These are phyloP conservation scores for Leptinotarsa lineolata DNA, from an alignment of 1,140 invertebrate species.

Conservation along the genomic window DNA sequence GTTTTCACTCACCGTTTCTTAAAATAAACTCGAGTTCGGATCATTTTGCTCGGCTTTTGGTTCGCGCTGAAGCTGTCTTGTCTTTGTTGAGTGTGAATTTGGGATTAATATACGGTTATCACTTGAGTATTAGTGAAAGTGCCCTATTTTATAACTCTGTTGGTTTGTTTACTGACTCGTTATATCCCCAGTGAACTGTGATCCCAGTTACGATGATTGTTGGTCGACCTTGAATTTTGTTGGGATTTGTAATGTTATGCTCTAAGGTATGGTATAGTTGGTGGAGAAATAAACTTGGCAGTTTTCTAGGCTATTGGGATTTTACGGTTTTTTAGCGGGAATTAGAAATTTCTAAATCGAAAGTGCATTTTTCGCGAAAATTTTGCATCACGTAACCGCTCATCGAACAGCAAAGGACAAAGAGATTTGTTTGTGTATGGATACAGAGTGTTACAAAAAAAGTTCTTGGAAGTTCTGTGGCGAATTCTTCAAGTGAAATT, in stretches of 20 bases:
- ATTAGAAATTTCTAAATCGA: no score
- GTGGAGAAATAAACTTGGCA: not conserved
- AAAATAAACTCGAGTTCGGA: conserved; percentile 35
- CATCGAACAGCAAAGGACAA: no score
- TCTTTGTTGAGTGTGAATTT: not conserved
- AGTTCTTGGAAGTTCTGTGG: no score
- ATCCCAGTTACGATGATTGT: conserved; percentile 2
- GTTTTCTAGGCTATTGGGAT: not conserved
- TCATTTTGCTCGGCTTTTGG: conserved; percentile 15
- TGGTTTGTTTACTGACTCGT: not conserved
- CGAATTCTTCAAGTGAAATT: no score
- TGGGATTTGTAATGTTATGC: conserved; percentile 26
- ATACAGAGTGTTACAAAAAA: no score
- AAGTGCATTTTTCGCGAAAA: no score
- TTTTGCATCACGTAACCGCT: no score
- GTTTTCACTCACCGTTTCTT: conserved; percentile 43
- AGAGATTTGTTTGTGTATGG: no score
- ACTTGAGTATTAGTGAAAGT: not conserved
- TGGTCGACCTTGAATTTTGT: conserved; percentile 16
- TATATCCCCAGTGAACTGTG: conserved; percentile 10
- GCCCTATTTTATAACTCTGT: not conserved
- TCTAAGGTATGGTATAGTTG: conserved; percentile 17
- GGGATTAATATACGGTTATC: not conserved
- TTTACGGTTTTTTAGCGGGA: no score
- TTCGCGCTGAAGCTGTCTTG: not conserved